Evolutionary conservation across 2,797 vertebrate genomes (phyloP).

Genomic region (Megaceryle alcyon): DNA sequence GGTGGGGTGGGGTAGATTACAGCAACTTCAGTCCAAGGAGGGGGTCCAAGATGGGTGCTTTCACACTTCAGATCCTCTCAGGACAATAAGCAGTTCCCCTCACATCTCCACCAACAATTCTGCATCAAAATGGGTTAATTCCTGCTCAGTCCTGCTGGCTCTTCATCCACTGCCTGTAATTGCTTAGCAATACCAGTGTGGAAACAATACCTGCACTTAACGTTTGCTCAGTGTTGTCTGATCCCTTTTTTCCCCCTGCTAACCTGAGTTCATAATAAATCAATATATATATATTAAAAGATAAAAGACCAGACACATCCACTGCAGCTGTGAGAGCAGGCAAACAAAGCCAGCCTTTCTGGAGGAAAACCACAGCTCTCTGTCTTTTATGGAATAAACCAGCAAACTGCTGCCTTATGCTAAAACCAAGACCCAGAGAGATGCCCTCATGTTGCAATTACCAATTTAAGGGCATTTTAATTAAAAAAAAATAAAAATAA

Average conservation of each 20-base stretch:
- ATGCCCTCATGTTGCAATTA: neutral
- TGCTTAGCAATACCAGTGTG: neutral
- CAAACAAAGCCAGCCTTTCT: neutral
- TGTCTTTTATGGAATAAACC: neutral
- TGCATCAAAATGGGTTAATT: neutral
- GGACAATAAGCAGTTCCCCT: neutral
- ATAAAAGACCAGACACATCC: neutral
- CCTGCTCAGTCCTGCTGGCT: neutral
- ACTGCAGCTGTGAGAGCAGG: neutral
- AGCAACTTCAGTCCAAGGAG: accelerated
- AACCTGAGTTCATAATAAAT: neutral
- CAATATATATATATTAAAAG: neutral
- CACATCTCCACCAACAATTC: neutral
- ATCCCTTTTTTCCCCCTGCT: neutral
- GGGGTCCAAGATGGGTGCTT: neutral
- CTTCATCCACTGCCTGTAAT: neutral
- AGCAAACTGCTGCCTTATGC: neutral
- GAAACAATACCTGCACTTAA: neutral
- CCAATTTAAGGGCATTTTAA: neutral
- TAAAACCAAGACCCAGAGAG: neutral
- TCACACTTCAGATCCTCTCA: neutral
- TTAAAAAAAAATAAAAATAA: neutral
- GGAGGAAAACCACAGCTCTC: neutral
- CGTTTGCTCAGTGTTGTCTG: neutral
- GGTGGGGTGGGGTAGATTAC: neutral